phyloP scores from a whole-genome alignment of 2,888 invertebrate species.

The Venusia cambrica region DNA sequence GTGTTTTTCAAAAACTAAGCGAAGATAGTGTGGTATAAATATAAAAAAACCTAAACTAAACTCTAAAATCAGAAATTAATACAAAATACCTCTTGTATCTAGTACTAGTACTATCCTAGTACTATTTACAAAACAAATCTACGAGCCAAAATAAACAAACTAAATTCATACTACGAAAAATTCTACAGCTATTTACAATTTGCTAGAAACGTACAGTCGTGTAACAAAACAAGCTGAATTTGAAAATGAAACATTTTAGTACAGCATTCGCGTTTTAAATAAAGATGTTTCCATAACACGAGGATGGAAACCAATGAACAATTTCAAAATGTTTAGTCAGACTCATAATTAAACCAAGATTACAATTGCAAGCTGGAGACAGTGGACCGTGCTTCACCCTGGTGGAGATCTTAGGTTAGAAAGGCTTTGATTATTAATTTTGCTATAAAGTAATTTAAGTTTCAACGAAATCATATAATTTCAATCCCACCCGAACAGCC shows the following conservation, averaged over 20 bases:
- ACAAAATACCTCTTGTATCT: too few relatives aligned
- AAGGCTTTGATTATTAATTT: background rate
- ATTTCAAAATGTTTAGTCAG: slow-evolving; percentile 9
- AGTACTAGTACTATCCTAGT: background rate
- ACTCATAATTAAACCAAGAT: slow-evolving; percentile 1
- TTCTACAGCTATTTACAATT: slow-evolving; percentile 7
- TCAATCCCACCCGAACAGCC: background rate
- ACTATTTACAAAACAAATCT: slow-evolving; percentile 8
- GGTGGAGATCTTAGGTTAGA: too few relatives aligned
- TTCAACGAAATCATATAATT: too few relatives aligned
- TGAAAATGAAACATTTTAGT: slow-evolving; percentile 21
- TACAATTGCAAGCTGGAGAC: too few relatives aligned
- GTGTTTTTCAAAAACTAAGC: too few relatives aligned
- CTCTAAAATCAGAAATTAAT: too few relatives aligned
- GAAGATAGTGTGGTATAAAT: too few relatives aligned
- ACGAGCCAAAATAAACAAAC: slow-evolving; percentile 17
- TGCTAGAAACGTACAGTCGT: slow-evolving; percentile 21
- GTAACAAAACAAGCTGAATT: slow-evolving; percentile 30
- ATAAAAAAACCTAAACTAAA: too few relatives aligned
- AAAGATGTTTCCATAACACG: slow-evolving; percentile 19
- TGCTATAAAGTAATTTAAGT: too few relatives aligned
- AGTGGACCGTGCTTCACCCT: too few relatives aligned
- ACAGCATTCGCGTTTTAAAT: slow-evolving; percentile 17
- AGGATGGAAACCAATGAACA: slow-evolving; percentile 17
- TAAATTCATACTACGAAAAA: slow-evolving; percentile 23